A percentile compares a stretch with the other conserved stretches of the same genome.
Evolutionary conservation across 2,113 vertebrate species (phyloP).

Genomic region (Taxidea taxus): DNA sequence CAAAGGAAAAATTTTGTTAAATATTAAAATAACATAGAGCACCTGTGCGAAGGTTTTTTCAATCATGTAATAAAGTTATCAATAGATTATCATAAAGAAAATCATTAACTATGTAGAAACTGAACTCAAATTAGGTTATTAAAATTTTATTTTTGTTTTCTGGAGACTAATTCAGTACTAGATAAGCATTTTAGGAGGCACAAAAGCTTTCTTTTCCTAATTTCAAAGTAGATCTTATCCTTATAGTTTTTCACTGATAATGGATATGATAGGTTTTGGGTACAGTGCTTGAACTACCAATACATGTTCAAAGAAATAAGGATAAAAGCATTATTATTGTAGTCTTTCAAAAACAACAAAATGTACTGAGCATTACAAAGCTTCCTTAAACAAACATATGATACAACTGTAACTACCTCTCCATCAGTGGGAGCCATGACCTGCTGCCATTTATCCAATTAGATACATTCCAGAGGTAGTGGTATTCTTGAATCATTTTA

Average conservation of each 20-base stretch:
- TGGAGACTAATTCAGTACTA: neutral
- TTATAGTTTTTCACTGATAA: conserved; percentile 33
- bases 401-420: neutral
- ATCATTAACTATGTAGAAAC: neutral
- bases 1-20: neutral
- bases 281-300: neutral
- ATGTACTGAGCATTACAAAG: conserved; percentile 36
- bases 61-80: neutral
- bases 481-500: conserved; percentile 29
- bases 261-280: neutral
- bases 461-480: neutral
- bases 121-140: neutral
- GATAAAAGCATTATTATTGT: conserved; percentile 67
- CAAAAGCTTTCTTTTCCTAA: neutral
- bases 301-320: conserved; percentile 55
- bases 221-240: neutral
- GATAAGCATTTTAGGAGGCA: neutral
- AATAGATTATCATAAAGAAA: neutral
- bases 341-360: conserved; percentile 59
- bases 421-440: neutral
- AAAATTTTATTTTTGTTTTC: neutral
- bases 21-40: neutral
- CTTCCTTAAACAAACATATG: conserved; percentile 52
- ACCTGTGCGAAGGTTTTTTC: neutral
- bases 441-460: conserved; percentile 60